Conservation (phyloP, 2,888 invertebrate species). For the Bursaphelenchus okinawaensis region DNA sequence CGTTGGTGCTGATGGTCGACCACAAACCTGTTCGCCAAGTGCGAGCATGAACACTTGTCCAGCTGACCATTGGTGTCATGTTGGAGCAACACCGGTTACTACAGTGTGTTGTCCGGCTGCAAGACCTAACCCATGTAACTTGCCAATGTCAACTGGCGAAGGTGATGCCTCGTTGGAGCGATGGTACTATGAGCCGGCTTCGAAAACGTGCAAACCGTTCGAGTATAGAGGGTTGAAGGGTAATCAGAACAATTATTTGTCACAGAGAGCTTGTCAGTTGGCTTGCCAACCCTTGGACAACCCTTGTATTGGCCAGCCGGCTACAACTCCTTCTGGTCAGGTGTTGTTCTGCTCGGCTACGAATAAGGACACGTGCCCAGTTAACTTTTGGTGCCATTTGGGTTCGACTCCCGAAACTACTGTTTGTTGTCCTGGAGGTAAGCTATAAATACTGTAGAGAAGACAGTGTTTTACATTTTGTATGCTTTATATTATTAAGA, state of each 20-base stretch:
- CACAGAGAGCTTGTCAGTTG: constrained; percentile 52
- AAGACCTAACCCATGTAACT: constrained; percentile 47
- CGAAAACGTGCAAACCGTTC: constrained; percentile 51
- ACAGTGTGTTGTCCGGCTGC: constrained; percentile 57
- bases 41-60: constrained; percentile 54
- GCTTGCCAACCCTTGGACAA: constrained; percentile 56
- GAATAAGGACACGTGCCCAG: constrained; percentile 44
- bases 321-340: constrained; percentile 53
- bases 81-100: constrained; percentile 46
- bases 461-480: not conserved
- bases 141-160: constrained; percentile 56
- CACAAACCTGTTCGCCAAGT: constrained; percentile 51
- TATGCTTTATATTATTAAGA: too few relatives aligned
- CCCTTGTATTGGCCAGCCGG: constrained; percentile 58
- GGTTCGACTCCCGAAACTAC: constrained; percentile 54
- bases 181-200: constrained; percentile 47
- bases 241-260: constrained; percentile 57
- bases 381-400: constrained; percentile 49
- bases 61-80: constrained; percentile 54
- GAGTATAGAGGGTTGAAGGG: constrained; percentile 55
- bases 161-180: constrained; percentile 53
- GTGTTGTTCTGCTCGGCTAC: constrained; percentile 55
- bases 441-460: not conserved
- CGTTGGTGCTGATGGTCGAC: constrained; percentile 48
- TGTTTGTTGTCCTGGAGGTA: constrained; percentile 56